Evolutionary conservation across 2,113 vertebrate species (phyloP).

Genomic region (Brienomyrus brachyistius): DNA sequence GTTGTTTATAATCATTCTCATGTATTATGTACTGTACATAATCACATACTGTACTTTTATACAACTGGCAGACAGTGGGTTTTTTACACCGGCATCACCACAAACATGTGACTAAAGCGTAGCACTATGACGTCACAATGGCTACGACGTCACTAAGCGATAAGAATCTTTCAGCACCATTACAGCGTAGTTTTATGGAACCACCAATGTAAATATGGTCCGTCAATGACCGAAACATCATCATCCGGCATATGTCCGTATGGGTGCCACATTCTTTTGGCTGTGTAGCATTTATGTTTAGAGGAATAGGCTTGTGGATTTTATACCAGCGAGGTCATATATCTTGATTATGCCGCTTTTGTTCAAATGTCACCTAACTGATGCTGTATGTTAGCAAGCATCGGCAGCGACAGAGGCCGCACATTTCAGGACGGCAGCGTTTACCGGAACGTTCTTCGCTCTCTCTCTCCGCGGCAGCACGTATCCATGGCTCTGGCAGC

Average conservation of each 20-base stretch:
- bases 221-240: neutral
- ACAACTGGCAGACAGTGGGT: neutral
- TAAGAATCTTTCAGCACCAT: neutral
- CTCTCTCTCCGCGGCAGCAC: neutral
- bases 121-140: neutral
- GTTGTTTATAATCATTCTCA: neutral
- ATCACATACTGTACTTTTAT: neutral
- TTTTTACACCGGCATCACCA: neutral
- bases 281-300: neutral
- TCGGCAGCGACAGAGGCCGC: neutral
- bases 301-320: neutral
- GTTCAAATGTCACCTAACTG: neutral
- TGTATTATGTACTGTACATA: neutral
- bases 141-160: neutral
- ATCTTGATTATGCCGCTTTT: neutral
- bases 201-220: neutral
- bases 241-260: neutral
- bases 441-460: neutral
- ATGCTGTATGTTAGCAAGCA: neutral
- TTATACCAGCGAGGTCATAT: neutral
- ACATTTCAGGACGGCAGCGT: neutral
- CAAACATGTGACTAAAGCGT: neutral
- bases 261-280: neutral
- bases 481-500: neutral
- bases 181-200: neutral